Percentiles rank a stretch among this genome's conserved stretches.
Conservation (phyloP, 2,888 invertebrate genomes). For the Amphipoea lucens region DNA sequence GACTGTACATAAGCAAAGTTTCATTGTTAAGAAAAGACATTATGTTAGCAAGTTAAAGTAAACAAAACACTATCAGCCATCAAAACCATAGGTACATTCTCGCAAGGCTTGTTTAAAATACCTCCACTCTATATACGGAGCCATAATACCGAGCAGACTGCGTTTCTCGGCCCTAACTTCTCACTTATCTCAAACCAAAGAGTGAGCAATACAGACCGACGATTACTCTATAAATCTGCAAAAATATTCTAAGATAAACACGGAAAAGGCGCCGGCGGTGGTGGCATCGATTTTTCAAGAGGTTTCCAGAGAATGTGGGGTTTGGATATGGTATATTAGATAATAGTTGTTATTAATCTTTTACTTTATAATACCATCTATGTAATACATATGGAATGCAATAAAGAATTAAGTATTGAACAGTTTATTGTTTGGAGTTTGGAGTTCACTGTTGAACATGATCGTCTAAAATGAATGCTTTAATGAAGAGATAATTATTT, state of each 20-base stretch:
- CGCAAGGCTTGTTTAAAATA: constrained; percentile 16
- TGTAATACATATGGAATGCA: too few relatives aligned
- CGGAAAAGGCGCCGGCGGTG: constrained; percentile 70
- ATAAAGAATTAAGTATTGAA: too few relatives aligned
- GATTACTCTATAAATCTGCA: constrained; percentile 78
- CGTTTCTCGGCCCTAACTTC: constrained; percentile 47
- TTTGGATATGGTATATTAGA: constrained; percentile 59
- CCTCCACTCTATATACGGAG: constrained; percentile 15
- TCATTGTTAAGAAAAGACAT: neutral
- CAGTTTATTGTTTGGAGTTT: fast-evolving
- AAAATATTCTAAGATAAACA: constrained; percentile 82
- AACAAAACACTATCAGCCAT: neutral
- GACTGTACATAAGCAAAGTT: neutral
- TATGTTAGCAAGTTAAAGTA: neutral
- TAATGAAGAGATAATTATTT: neutral
- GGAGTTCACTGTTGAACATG: neutral
- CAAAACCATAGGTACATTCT: neutral
- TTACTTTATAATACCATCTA: too few relatives aligned
- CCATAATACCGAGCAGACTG: constrained; percentile 24
- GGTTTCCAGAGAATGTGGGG: neutral
- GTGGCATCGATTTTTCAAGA: constrained; percentile 63
- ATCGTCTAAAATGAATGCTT: neutral
- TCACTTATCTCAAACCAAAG: constrained; percentile 55
- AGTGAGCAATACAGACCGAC: constrained; percentile 70
- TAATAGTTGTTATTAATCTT: too few relatives aligned